Percentiles rank a stretch among this genome's conserved stretches.
Evolutionary conservation across 1,140 invertebrate species (phyloP).

Genomic region (Aphaenogaster floridana): DNA sequence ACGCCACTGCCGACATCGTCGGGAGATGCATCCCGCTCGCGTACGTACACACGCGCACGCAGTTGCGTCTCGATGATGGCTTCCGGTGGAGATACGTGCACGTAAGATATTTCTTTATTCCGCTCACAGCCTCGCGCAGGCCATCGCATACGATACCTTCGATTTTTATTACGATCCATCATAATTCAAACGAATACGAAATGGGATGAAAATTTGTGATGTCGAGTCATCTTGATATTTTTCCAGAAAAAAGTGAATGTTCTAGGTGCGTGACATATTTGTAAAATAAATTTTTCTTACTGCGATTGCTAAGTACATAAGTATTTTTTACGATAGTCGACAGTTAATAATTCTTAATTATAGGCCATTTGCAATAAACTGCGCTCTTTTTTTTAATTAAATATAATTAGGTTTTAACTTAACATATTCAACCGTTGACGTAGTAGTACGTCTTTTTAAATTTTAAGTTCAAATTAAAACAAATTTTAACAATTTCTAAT

Average conservation of each 20-base stretch:
- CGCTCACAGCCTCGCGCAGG: neutral
- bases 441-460: too few species aligned
- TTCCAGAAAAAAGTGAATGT: neutral
- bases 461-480: too few species aligned
- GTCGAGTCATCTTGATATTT: constrained; percentile 1
- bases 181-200: constrained; percentile 16
- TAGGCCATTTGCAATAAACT: neutral
- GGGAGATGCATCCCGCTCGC: constrained; percentile 46
- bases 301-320: neutral
- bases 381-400: neutral
- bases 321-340: neutral
- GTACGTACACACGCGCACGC: neutral
- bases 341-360: neutral
- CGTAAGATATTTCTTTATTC: constrained; percentile 27
- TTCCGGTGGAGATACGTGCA: neutral
- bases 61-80: constrained; percentile 27
- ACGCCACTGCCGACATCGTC: constrained; percentile 34
- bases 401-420: too few species aligned
- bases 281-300: neutral
- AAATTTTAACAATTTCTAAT: too few species aligned
- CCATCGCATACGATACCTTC: constrained; percentile 17
- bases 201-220: constrained; percentile 13
- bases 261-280: neutral
- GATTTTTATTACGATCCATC: constrained; percentile 40
- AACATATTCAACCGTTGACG: too few species aligned